Evolutionary conservation across 2,113 vertebrate species (phyloP), one percentile per base, ranked within the genome.

Genomic region (Seriola quinqueradiata): DNA sequence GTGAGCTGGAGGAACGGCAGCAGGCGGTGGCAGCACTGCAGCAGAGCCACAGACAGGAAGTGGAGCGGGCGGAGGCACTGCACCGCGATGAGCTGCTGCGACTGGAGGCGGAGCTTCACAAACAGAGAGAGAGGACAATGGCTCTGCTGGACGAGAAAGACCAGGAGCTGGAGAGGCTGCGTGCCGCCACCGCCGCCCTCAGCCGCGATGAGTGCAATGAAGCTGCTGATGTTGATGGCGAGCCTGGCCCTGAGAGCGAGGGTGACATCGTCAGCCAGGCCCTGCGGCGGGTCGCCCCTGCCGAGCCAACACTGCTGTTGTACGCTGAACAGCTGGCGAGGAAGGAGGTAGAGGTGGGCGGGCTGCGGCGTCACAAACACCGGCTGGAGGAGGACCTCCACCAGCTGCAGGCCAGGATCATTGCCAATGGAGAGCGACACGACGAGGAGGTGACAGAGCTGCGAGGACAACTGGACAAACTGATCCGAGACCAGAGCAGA

Each of bases 271-370:
- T 98, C 17, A 88, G 94, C 3, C 95, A 96, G 86, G 96, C 94
- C 0, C 90, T 98, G 5, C 93, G 91, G 0, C 94, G 92, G 14
- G 85, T 92, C 0, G 58, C 87, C 0, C 83, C 91, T 79, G 93
- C 19, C 0, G 96, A 99, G 85, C 96, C 98, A 85, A 96, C 97
- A 21, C 93, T 98, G 90, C 94, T 99, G 81, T 88, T 99, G 60
- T 99, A 98, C 1, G 96, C 96, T 0, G 98, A 99, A 93, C 97
- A 99, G 92, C 83, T 99, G 81, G 97, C 98, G 2, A 94, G 97
- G 7, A 97, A 97, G 70, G 97, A 98, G 57, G 97, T 96, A 83
- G 97, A 99, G 72, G 85, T 94, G 0, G 83, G 83, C 0, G 85
- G 90, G 0, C 91, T 99, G 90, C 94, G 97, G 70, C 96, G 96